Base-by-base conservation (phyloP, 2,113 vertebrate species). In the Atrichornis clamosus region DNA sequence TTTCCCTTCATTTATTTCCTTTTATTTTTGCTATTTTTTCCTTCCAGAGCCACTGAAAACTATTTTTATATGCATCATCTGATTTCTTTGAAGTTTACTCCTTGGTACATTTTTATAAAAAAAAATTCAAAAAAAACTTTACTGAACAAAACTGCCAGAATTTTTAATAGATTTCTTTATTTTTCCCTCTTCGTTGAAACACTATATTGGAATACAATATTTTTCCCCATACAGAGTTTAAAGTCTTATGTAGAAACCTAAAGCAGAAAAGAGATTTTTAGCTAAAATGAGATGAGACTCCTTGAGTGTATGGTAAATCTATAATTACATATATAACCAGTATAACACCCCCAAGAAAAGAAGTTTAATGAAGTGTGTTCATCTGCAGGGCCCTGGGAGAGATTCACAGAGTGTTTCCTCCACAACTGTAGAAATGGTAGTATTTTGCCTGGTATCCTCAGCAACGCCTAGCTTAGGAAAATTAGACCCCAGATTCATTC, bases 61-160 rank as follows among this genome's bases (percentile, higher is more conserved):
- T 98, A 98, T 98, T 98, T 99, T 98, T 98, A 89, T 98, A 97
- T 91, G 79, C 88, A 96, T 96, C 95, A 84, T 90, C 81, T 92
- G 91, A 91, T 97, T 96, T 97, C 92, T 92, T 97, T 95, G 78
- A 96, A 33, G 89, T 79, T 97, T 88, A 90, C 55, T 97, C 87
- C 95, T 98, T 95, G 90, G 82, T 95, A 95, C 96, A 90, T 97
- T 98, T 97, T 97, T 97, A 96, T 96, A 96, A 91, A 89, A 94
- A 90, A 86, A 91, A 91, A 82, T 49, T 42, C 26, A 35, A 89
- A 81, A 89, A 90, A 86, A 47, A 15, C 13, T 96, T 90, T 84
- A 81, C 77, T 73, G 88, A 96, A 95, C 93, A 91, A 79, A 93
- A 96, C 96, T 96, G 91, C 88, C 90, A 89, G 91, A 50, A 69